Evolutionary conservation across 2,888 invertebrate species (phyloP).

Genomic region (Melanostoma mellinum): DNA sequence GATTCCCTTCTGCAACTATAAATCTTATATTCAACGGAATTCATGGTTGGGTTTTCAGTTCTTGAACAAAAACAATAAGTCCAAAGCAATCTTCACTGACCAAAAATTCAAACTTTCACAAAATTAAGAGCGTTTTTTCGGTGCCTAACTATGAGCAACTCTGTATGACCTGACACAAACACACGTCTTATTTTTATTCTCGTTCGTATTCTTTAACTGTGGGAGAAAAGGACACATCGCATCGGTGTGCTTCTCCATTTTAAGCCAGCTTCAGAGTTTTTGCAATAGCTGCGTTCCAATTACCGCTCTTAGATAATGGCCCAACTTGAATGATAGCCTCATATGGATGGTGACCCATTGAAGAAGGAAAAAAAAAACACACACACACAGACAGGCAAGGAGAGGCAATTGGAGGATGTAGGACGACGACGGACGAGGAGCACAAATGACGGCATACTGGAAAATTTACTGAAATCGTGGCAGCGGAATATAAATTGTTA

Average conservation of each 20-base stretch:
- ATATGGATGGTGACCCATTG: constrained; percentile 54
- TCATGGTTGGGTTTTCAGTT: too few species aligned
- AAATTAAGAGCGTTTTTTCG: too few species aligned
- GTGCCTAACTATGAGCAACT: too few species aligned
- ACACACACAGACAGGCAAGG: too few species aligned
- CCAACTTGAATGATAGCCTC: constrained; percentile 58
- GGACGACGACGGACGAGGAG: constrained; percentile 9
- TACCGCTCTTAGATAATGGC: constrained; percentile 55
- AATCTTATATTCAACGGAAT: too few species aligned
- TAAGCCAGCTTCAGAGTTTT: constrained; percentile 12
- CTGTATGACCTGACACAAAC: too few species aligned
- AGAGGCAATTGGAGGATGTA: constrained; percentile 6
- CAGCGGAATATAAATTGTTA: constrained; percentile 58
- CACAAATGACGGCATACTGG: constrained; percentile 14
- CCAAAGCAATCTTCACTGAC: too few species aligned
- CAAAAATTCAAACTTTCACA: too few species aligned
- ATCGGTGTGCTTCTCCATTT: neutral
- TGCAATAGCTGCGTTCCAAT: constrained; percentile 41
- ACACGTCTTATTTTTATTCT: too few species aligned
- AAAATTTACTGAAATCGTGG: constrained; percentile 36
- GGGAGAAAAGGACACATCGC: constrained; percentile 9
- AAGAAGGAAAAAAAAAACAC: neutral
- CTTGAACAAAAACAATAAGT: too few species aligned
- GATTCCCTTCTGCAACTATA: too few species aligned
- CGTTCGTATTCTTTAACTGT: constrained; percentile 11